phyloP scores from a whole-genome alignment of 2,797 vertebrate genomes.

The Hemibagrus guttatus region DNA sequence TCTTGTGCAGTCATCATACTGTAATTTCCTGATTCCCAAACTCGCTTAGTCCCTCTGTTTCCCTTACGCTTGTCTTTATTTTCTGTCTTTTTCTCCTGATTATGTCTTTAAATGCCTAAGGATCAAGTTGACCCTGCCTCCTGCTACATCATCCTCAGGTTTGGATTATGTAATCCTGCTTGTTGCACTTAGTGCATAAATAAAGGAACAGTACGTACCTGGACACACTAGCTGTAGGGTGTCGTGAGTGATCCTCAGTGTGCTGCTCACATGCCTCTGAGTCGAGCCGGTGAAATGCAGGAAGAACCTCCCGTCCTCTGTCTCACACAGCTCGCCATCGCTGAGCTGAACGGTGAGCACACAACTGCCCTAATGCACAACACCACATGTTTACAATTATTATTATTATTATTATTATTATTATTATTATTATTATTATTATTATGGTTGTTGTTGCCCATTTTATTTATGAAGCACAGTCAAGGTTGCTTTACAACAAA shows the following conservation, averaged over 20 bases:
- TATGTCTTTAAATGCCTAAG: not conserved
- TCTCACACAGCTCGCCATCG: constrained; percentile 78
- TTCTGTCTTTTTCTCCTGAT: not conserved
- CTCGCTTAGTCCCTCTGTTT: not conserved
- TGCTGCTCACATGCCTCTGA: constrained; percentile 89
- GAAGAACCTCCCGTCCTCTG: constrained; percentile 86
- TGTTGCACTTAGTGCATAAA: not conserved
- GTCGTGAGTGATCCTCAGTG: constrained; percentile 81
- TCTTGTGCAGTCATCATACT: not conserved
- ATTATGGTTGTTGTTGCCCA: not conserved
- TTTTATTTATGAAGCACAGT: not conserved
- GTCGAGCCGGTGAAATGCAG: constrained; percentile 90
- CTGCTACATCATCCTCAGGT: not conserved
- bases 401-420: not conserved
- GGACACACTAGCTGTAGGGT: constrained; percentile 90
- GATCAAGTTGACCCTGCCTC: not conserved
- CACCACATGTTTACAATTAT: not conserved
- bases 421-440: not conserved
- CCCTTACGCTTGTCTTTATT: not conserved
- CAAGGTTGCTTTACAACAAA: not conserved
- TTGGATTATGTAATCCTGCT: not conserved
- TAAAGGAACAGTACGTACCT: constrained; percentile 72
- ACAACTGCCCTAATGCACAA: constrained; percentile 82
- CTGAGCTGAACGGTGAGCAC: constrained; percentile 87
- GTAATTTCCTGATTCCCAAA: not conserved